These are phyloP conservation scores for Brachyrhaphis roseni DNA, from an alignment of 2,797 vertebrate species.

Conservation along the genomic window DNA sequence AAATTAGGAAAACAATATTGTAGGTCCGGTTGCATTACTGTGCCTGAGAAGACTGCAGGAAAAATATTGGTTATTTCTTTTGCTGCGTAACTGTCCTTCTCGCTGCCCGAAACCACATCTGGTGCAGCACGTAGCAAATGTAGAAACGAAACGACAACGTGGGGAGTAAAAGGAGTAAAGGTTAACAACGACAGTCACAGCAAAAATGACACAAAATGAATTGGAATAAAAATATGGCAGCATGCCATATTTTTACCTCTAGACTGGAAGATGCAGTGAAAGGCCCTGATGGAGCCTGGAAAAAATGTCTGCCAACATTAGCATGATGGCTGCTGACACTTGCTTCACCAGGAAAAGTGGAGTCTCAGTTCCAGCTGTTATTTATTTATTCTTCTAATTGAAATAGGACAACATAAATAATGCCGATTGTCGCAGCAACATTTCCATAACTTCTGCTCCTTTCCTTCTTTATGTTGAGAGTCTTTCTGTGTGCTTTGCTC, in stretches of 20 bases:
- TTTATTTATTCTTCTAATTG: background rate
- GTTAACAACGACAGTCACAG: background rate
- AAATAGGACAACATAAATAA: no score
- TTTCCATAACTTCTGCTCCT: background rate
- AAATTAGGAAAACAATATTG: background rate
- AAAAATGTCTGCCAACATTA: background rate
- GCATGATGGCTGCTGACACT: background rate
- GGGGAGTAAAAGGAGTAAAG: background rate
- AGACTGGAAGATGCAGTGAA: background rate
- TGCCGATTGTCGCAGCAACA: background rate
- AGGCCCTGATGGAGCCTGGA: background rate
- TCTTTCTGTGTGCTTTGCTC: conserved; percentile 27
- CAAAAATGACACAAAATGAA: background rate
- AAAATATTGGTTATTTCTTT: background rate
- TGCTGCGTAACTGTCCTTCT: background rate
- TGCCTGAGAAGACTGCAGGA: background rate
- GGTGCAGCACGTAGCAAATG: background rate
- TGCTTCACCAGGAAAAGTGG: background rate
- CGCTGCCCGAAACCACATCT: background rate
- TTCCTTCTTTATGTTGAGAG: background rate
- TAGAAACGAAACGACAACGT: background rate
- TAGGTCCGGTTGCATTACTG: background rate
- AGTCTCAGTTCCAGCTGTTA: background rate
- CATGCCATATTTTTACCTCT: background rate
- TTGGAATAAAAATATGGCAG: background rate